Evolutionary conservation across 1,140 invertebrate species (phyloP), one percentile per base, ranked within the genome.

Genomic region (Fragariocoptes setiger): DNA sequence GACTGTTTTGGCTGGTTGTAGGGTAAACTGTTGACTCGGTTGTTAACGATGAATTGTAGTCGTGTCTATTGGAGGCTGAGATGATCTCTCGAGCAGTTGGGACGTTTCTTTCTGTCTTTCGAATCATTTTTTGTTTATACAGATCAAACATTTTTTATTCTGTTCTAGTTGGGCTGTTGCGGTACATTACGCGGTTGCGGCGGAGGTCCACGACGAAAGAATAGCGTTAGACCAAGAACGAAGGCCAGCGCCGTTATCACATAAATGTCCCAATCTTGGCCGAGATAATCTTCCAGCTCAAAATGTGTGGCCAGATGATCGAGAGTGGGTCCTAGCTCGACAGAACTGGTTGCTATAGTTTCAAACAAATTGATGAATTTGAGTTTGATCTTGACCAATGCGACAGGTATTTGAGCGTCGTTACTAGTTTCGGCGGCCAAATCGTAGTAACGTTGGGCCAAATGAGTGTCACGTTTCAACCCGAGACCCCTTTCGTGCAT

Each of bases 401-500:
- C 72, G 1, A 92, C 85, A 25, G 90, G 90, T 41, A 95, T 71
- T 52, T 78, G 72, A 1, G 90, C 90, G 58, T 97, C 90, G 0
- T 70, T 62, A 57, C 73, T 80, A 1, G 82, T 79, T 56, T 95
- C 86, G 0, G 85, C 80, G 1, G 90, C 90, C 53, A 79, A 68
- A 62, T 99, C 90, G 58, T 97, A 97, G 55, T 80, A 90, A 37
- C 90, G 64, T 51, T 72, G 72, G n/a, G 70, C 70, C n/a, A 71
- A 51, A 54, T 71, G 64, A 19, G 71, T 58, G 50, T 71, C 69
- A 62, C 69, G 47, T 53, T 69, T 64, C 58, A 92, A 71, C 3
- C 90, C 90, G 16, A 94, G 63, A 0, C 90, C 90, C 51, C 79
- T 75, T 60, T 97, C 88, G 57, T 99, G 86, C 90, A 99, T 99